These are phyloP conservation scores for Poeciliopsis presidionis DNA, from an alignment of 2,797 vertebrate species.

Conservation along the genomic window DNA sequence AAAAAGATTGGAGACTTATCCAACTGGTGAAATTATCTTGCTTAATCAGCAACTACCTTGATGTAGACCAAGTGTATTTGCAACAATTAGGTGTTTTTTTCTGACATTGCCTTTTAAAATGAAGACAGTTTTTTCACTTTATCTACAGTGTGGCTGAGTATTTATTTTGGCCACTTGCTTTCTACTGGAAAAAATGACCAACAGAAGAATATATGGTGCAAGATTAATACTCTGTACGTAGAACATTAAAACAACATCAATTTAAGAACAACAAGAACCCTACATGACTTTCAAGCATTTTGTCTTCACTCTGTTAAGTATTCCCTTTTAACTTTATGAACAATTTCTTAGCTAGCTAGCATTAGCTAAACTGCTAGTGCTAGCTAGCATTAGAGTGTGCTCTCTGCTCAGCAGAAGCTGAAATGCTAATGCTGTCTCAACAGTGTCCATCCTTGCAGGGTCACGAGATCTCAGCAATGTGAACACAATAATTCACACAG, in stretches of 20 bases:
- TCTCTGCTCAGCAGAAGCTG: too few species aligned
- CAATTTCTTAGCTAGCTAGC: not conserved
- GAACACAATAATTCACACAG: not conserved
- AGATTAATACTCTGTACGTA: not conserved
- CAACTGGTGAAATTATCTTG: not conserved
- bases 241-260: not conserved
- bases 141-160: not conserved
- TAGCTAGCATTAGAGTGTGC: not conserved
- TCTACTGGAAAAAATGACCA: not conserved
- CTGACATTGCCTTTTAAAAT: not conserved
- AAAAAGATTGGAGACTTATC: not conserved
- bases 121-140: not conserved
- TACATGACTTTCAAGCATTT: not conserved
- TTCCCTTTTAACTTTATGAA: not conserved
- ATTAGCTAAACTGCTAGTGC: not conserved
- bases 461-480: not conserved
- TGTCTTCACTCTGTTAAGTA: not conserved
- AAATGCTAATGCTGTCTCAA: not conserved
- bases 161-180: not conserved
- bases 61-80: not conserved
- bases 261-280: not conserved
- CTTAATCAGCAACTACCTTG: not conserved
- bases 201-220: not conserved
- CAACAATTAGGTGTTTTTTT: not conserved
- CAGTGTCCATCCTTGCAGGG: not conserved